A percentile compares a stretch with the other conserved stretches of the same genome.
These are phyloP conservation scores for Camptogramma bilineatum DNA, from an alignment of 2,888 invertebrate genomes.

Conservation along the genomic window DNA sequence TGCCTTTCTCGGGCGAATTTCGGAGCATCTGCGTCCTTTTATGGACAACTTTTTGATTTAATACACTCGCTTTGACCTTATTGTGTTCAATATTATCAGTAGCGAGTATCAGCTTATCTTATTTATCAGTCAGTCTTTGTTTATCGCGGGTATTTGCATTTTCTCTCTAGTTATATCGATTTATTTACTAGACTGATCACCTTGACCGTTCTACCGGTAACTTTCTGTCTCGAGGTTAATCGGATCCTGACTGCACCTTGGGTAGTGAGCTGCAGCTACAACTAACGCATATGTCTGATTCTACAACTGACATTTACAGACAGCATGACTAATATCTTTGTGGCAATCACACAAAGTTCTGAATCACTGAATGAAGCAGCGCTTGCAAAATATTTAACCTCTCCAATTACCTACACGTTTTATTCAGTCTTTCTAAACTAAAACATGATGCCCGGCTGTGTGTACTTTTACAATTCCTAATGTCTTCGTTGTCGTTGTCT, in stretches of 20 bases:
- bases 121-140: conserved; percentile 36
- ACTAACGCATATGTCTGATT: conserved; percentile 2
- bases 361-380: conserved; percentile 6
- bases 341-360: conserved; percentile 3
- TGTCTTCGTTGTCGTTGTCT: too few relatives aligned
- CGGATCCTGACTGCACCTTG: conserved; percentile 59
- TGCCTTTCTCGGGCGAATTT: conserved; percentile 74
- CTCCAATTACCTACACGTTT: conserved; percentile 13
- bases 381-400: neutral
- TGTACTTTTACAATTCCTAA: conserved; percentile 24
- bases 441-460: conserved; percentile 15
- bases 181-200: conserved; percentile 58
- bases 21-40: conserved; percentile 52
- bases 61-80: conserved; percentile 35
- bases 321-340: conserved; percentile 18
- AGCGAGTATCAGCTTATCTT: conserved; percentile 39
- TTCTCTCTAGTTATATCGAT: conserved; percentile 44
- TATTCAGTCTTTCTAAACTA: conserved; percentile 13
- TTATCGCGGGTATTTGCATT: conserved; percentile 37
- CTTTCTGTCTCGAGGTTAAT: conserved; percentile 77
- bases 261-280: conserved; percentile 35
- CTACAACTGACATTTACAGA: conserved; percentile 50
- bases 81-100: conserved; percentile 39
- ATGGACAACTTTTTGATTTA: conserved; percentile 20
- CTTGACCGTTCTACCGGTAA: conserved; percentile 74